Base-by-base conservation (phyloP, 2,888 invertebrate genomes). In the Xestoiulus laeticollis region DNA sequence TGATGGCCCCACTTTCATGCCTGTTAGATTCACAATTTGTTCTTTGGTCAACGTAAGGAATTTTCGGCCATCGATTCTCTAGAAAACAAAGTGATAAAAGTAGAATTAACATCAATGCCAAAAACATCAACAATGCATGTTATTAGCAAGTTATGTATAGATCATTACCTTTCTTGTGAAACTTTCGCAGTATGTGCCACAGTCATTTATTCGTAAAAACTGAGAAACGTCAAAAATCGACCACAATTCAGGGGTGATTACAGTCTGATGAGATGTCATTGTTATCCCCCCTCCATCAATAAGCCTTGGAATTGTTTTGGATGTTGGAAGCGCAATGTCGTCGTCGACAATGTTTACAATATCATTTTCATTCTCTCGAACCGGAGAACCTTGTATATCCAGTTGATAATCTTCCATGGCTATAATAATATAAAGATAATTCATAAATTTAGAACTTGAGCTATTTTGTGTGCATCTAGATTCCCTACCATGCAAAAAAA, bases 1-100 rank as follows among this genome's bases (percentile, higher is more conserved):
- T 26, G 98, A 97, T 10, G 98, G 98, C 1, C 98, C 98, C 88
- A 98, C 97, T 94, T 98, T 98, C 94, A 96, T 97, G 90, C 96
- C 96, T 33, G 97, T 95, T 89, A 97, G 93, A 90, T 96, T 96
- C 90, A 98, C 95, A 89, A 98, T 96, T 93, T 98, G 96, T 91
- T 98, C 97, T 93, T 98, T 97, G 86, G 95, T 95, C 88, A 98
- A 93, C 89, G 95, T 94, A 89, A 98, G 93, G 91, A 98, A 93
- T 91, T 94, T 94, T 89, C 95, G 94, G 0, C 98, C 98, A 90
- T 96, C 96, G 89, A 98, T 95, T 92, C 95, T 95, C 94, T 95
- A 93, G 30, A 92, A 92, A 16, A 43, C n/a, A 85, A 85, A 43
- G 16, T 3, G 33, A 85, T 10, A 85, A 59, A 3, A 78, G 26